Percentiles rank a stretch among this genome's conserved stretches.
Conservation (phyloP, 2,888 invertebrate species). For the Xanthia togata region DNA sequence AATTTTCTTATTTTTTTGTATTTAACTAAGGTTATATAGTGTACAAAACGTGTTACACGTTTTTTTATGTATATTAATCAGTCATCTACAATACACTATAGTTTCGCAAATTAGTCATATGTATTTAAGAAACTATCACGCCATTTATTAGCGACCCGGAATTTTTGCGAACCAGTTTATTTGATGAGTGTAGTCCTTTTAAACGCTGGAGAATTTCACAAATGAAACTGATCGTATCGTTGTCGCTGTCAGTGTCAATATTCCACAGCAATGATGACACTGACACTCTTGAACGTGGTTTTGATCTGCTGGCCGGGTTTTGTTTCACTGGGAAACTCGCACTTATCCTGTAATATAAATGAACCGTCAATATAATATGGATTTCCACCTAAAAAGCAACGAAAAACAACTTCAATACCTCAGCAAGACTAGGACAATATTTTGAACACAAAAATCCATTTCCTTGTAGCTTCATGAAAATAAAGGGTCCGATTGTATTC, state of each 20-base stretch:
- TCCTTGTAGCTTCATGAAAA: conserved; percentile 45
- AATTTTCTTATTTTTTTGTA: too few relatives aligned
- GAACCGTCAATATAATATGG: neutral
- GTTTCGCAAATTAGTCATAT: too few relatives aligned
- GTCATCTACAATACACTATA: too few relatives aligned
- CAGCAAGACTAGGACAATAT: conserved; percentile 23
- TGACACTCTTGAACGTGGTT: neutral
- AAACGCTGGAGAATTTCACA: neutral
- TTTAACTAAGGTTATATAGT: too few relatives aligned
- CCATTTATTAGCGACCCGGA: too few relatives aligned
- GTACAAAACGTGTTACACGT: too few relatives aligned
- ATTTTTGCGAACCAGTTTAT: too few relatives aligned
- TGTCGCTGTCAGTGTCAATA: neutral
- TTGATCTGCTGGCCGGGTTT: neutral
- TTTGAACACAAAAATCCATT: conserved; percentile 53
- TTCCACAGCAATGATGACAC: neutral
- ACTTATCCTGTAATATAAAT: neutral
- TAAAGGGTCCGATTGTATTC: conserved; percentile 47
- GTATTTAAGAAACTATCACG: too few relatives aligned
- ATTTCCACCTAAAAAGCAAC: conserved; percentile 6
- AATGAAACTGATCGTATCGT: neutral
- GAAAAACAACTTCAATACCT: conserved; percentile 1
- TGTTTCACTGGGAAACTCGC: neutral
- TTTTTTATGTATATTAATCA: too few relatives aligned
- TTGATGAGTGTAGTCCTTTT: neutral